Conservation (phyloP, 2,113 vertebrate species). For the Morone chrysops region DNA sequence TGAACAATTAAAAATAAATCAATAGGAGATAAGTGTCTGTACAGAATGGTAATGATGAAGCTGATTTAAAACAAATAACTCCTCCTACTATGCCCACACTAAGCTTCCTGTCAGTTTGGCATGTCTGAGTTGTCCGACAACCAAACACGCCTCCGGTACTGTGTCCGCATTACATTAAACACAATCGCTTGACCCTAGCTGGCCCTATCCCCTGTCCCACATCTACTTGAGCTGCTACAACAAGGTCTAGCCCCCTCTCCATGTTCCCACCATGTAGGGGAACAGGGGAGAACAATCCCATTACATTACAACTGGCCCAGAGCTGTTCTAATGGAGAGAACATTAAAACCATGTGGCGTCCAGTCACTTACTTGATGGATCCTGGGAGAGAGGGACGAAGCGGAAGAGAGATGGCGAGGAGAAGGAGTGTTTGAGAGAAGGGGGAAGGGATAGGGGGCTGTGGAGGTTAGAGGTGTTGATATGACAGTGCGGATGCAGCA, state of each 20-base stretch:
- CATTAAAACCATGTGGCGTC: slow-evolving; percentile 82
- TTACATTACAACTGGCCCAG: slow-evolving; percentile 72
- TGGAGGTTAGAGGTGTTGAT: slow-evolving; percentile 54
- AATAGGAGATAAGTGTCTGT: neutral
- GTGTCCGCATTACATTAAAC: slow-evolving; percentile 83
- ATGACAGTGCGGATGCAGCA: slow-evolving; percentile 61
- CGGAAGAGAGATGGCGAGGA: slow-evolving; percentile 27
- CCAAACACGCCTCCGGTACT: slow-evolving; percentile 70
- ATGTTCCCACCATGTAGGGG: slow-evolving; percentile 67
- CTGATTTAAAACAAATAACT: slow-evolving; percentile 78
- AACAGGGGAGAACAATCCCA: slow-evolving; percentile 81
- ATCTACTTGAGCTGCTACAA: slow-evolving; percentile 65
- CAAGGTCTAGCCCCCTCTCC: slow-evolving; percentile 54
- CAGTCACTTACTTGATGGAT: slow-evolving; percentile 79
- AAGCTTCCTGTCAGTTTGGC: slow-evolving; percentile 70
- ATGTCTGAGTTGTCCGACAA: slow-evolving; percentile 71
- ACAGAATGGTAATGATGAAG: slow-evolving; percentile 66
- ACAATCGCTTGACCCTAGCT: slow-evolving; percentile 76
- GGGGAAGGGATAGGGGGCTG: slow-evolving; percentile 34
- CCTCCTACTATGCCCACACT: slow-evolving; percentile 57
- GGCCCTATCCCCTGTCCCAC: slow-evolving; percentile 59
- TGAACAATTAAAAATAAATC: too few relatives aligned
- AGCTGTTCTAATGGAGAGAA: slow-evolving; percentile 79
- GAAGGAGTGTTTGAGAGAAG: slow-evolving; percentile 30
- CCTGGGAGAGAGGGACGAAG: slow-evolving; percentile 55